Conservation (phyloP, 64 coral and sea anemone species). For the Catalaphyllia jardinei region DNA sequence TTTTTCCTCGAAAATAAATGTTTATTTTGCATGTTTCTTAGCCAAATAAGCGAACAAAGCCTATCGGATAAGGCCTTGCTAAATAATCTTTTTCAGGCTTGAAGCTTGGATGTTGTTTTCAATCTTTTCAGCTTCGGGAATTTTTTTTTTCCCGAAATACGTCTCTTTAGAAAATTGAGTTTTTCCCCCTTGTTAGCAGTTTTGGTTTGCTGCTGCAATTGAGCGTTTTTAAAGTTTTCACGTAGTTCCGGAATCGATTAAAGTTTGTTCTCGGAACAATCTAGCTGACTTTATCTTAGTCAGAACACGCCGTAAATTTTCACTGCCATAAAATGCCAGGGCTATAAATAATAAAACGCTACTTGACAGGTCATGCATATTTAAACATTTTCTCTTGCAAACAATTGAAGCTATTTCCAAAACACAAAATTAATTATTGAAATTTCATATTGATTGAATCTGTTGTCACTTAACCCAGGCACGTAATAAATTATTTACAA, state of each 20-base stretch:
- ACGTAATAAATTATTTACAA: slow-evolving; percentile 38
- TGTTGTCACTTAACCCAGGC: slow-evolving; percentile 64
- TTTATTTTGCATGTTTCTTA: slow-evolving; percentile 11
- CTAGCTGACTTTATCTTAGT: not conserved
- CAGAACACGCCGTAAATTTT: slow-evolving; percentile 36
- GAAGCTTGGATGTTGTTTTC: not conserved
- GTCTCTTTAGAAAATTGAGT: not conserved
- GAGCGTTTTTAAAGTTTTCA: not conserved
- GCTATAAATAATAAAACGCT: slow-evolving; percentile 56
- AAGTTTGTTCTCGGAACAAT: not conserved
- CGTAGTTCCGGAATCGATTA: not conserved
- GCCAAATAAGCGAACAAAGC: slow-evolving; percentile 11
- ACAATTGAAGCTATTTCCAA: slow-evolving; percentile 75
- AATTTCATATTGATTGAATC: slow-evolving; percentile 86
- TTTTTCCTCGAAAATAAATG: not conserved
- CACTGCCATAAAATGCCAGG: slow-evolving; percentile 76
- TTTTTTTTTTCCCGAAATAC: not conserved
- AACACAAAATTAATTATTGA: slow-evolving; percentile 78
- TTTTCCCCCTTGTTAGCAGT: not conserved
- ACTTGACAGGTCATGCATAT: slow-evolving; percentile 65
- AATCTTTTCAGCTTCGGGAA: not conserved
- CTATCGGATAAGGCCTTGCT: not conserved
- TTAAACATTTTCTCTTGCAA: slow-evolving; percentile 65
- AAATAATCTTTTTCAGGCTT: not conserved
- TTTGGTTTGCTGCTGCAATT: too few species aligned